Percentiles rank a stretch among this genome's conserved stretches.
These are phyloP conservation scores for Aix galericulata DNA, from an alignment of 2,113 vertebrate species.

Conservation along the genomic window DNA sequence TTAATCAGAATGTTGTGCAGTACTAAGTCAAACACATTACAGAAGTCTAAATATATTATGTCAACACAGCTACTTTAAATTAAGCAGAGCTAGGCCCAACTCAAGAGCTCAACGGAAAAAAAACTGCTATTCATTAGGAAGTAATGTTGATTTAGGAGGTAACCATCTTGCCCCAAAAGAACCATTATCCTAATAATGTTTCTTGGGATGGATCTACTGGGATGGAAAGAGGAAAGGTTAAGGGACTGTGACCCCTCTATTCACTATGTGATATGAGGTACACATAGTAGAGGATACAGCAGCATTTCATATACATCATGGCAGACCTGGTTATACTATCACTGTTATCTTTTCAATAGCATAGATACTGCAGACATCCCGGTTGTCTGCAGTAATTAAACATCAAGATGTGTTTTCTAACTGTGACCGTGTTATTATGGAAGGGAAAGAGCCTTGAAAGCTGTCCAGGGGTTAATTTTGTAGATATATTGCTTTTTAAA, in stretches of 20 bases:
- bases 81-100: neutral
- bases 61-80: conserved; percentile 26
- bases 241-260: too few species aligned
- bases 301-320: neutral
- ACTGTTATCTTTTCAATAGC: neutral
- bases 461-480: neutral
- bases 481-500: neutral
- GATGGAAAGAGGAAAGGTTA: neutral
- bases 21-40: conserved; percentile 57
- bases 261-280: neutral
- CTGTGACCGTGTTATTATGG: fast-evolving
- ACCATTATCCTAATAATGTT: neutral
- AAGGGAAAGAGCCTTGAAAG: neutral
- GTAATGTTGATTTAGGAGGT: neutral
- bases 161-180: neutral
- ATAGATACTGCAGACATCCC: neutral
- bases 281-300: fast-evolving
- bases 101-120: neutral
- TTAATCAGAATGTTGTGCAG: conserved; percentile 67
- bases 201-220: neutral
- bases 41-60: conserved; percentile 54
- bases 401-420: neutral
- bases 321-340: neutral
- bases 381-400: neutral
- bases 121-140: neutral